Base-by-base conservation (phyloP, 2,113 vertebrate genomes). In the Probosciger aterrimus region DNA sequence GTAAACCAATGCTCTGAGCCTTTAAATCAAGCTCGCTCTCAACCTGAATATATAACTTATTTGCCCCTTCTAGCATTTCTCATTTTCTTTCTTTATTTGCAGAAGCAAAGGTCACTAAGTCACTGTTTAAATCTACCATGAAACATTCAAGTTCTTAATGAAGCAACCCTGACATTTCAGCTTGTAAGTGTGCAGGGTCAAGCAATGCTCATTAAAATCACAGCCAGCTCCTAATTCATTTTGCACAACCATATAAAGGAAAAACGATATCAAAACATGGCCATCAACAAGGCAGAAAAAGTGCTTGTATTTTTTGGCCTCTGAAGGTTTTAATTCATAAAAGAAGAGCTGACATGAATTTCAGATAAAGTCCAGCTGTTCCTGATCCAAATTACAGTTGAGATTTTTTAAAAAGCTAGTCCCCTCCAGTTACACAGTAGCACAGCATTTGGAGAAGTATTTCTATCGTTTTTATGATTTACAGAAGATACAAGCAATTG, bases 61-160 rank as follows among this genome's bases (percentile, higher is more conserved):
- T 62, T 22, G 28, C 14, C 43, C 9, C 35, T 88, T 81, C 53
- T n/a, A 23, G 17, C 27, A 90, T 85, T 88, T 75, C n/a, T 77
- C 11, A 46, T 70, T 88, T 92, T 69, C 27, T 41, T 52, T 35
- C 64, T 78, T 83, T 92, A 74, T 88, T 86, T 94, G 39, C 2
- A 10, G 64, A 96, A 93, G 55, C 68, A 92, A 92, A 96, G 64
- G 79, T 83, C 79, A 80, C 59, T 50, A 88, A 88, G 35, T 80
- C 71, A 52, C 39, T 71, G 33, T 84, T 94, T 71, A 92, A 86
- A 75, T 62, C 46, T 73, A 49, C n/a, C 14, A 78, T 63, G 88
- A 93, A 88, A 63, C 10, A 37, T 89, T 76, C 1, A 2, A 71
- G 33, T 60, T 86, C 52, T 92, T 93, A 92, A 90, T 31, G 24